Base-by-base conservation (phyloP, 2,797 vertebrate genomes). In the Muraenolepis orangiensis region DNA sequence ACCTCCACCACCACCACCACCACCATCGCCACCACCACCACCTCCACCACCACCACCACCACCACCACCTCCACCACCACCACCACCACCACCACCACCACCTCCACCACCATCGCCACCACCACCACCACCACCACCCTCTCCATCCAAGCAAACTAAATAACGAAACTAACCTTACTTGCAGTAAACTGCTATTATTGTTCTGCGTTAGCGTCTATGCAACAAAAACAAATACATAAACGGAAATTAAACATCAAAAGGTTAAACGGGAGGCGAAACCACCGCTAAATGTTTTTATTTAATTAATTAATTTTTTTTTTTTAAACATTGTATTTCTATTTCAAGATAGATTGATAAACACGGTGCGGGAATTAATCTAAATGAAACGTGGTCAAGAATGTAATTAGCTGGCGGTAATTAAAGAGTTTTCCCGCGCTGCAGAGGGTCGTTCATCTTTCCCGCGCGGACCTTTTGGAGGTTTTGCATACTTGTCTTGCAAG, bases 301-400 rank as follows among this genome's bases (percentile, higher is more conserved):
- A 38, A n/a, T 31, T 69, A 16, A 40, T 70, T 32, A 57, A 34
- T 11, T 40, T 29, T 77, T 67, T 31, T 36, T 66, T 1, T 26
- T 66, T 30, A 4, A 4, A 14, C 2, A 8, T 68, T 94, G 94
- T 92, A 94, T 66, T 23, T 23, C 66, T 38, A 6, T 42, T 26
- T 75, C 51, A 30, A 34, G 84, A 95, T 95, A 96, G 95, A 98
- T 98, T 98, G 96, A 98, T 98, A 98, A 98, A 98, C 97, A 97
- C 91, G 94, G 94, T 95, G 94, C 96, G n/a, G n/a, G n/a, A n/a
- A n/a, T n/a, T n/a, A 97, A 97, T 97, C 96, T 98, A 96, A 98
- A 98, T 97, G 97, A 98, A 98, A 98, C 97, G 96, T 99, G 97
- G 98, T 99, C 97, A 99, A 98, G 96, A 98, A 99, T 99, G 96